Percentiles rank a stretch among this genome's conserved stretches.
These are phyloP conservation scores for Mayetiola destructor DNA, from an alignment of 2,888 invertebrate genomes.

Conservation along the genomic window DNA sequence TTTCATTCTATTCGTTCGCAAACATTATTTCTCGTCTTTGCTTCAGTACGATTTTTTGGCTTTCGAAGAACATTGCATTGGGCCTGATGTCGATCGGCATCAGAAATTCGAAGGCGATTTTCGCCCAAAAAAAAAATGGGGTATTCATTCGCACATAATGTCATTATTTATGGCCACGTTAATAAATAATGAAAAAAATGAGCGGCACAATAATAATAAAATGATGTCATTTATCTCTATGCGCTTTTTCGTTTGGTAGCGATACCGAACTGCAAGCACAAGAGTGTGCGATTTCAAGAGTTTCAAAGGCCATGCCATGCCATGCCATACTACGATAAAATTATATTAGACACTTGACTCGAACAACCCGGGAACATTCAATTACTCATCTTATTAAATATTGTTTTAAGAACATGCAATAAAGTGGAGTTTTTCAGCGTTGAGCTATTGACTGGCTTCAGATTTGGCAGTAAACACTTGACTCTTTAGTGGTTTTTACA, in stretches of 20 bases:
- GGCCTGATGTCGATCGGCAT: too few relatives aligned
- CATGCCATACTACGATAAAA: too few relatives aligned
- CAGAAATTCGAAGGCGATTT: not conserved
- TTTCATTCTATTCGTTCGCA: not conserved
- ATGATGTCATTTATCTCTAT: slow-evolving; percentile 11
- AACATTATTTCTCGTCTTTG: not conserved
- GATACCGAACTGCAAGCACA: not conserved
- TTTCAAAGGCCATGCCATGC: too few relatives aligned
- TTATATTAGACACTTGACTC: too few relatives aligned
- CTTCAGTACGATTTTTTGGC: too few relatives aligned
- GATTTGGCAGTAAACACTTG: not conserved
- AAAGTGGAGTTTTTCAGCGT: not conserved
- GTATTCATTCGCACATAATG: slow-evolving; percentile 9
- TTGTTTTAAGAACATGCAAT: slow-evolving; percentile 10
- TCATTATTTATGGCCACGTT: slow-evolving; percentile 6
- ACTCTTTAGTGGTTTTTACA: not conserved
- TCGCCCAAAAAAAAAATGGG: not conserved
- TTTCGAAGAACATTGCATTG: too few relatives aligned
- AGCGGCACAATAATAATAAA: not conserved
- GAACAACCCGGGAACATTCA: not conserved
- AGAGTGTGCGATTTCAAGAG: too few relatives aligned
- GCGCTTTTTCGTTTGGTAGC: not conserved
- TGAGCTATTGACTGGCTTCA: not conserved
- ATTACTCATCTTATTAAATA: not conserved
- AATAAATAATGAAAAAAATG: slow-evolving; percentile 3